phyloP scores from a whole-genome alignment of 1,140 invertebrate genomes.

The Hetaerina americana region DNA sequence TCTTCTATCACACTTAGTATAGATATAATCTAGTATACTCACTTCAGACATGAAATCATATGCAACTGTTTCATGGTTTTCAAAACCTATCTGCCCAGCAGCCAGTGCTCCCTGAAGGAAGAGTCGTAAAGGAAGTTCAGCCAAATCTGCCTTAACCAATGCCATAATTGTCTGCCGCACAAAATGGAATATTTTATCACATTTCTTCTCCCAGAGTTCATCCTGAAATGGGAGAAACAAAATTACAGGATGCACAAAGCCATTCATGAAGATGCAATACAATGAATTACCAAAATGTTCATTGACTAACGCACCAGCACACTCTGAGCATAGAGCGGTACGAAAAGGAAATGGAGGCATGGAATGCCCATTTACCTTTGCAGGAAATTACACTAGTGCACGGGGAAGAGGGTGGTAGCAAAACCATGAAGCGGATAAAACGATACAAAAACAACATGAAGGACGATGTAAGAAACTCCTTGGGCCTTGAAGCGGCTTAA shows the following conservation, averaged over 20 bases:
- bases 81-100: slow-evolving; percentile 82
- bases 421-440: too few relatives aligned
- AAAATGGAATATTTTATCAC: slow-evolving; percentile 95
- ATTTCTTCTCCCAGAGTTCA: slow-evolving; percentile 97
- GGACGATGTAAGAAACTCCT: too few relatives aligned
- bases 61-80: slow-evolving; percentile 89
- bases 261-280: neutral
- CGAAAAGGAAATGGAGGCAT: too few relatives aligned
- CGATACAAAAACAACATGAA: too few relatives aligned
- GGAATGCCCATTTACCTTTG: neutral
- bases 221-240: slow-evolving; percentile 43
- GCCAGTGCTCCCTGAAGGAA: slow-evolving; percentile 92
- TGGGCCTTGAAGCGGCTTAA: too few relatives aligned
- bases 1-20: too few relatives aligned
- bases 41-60: slow-evolving; percentile 97
- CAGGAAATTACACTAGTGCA: too few relatives aligned
- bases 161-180: slow-evolving; percentile 90
- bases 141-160: slow-evolving; percentile 83
- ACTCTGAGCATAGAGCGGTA: too few relatives aligned
- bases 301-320: neutral
- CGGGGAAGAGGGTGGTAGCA: too few relatives aligned
- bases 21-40: too few relatives aligned
- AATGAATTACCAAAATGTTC: neutral
- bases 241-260: neutral
- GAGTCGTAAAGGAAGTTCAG: slow-evolving; percentile 82